Evolutionary conservation across 2,888 invertebrate species (phyloP).

Genomic region (Dinocampus coccinellae): DNA sequence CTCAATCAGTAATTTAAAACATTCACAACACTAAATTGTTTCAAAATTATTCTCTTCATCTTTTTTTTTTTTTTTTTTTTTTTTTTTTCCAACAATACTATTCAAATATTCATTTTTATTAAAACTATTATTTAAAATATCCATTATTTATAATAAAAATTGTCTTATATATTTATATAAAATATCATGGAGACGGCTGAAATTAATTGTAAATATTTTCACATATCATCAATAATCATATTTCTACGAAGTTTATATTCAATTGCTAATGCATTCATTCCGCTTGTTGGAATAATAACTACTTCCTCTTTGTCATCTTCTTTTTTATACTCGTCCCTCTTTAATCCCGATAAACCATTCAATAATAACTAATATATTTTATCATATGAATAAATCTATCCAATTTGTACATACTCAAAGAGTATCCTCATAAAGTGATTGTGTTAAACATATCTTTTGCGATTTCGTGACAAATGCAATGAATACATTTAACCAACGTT

Average conservation of each 20-base stretch:
- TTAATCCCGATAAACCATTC: background rate
- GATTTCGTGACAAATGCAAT: slow-evolving; percentile 17
- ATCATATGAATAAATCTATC: background rate
- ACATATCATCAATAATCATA: background rate
- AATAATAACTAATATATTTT: background rate
- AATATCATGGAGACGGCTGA: slow-evolving; percentile 5
- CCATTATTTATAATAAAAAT: background rate
- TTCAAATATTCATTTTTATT: background rate
- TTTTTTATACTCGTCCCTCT: background rate
- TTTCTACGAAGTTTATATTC: background rate
- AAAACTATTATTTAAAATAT: background rate
- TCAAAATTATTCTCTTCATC: background rate
- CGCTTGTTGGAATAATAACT: background rate
- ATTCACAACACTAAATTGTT: background rate
- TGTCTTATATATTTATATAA: background rate
- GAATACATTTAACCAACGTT: background rate
- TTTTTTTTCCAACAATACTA: slow-evolving; percentile 1
- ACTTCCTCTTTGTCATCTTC: no score
- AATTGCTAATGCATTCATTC: background rate
- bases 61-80: no score
- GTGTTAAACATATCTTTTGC: background rate
- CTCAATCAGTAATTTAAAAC: background rate
- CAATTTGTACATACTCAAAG: background rate
- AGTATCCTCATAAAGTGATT: background rate
- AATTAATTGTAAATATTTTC: background rate